Conservation (phyloP, 2,888 invertebrate genomes). For the Cylindroiulus punctatus region DNA sequence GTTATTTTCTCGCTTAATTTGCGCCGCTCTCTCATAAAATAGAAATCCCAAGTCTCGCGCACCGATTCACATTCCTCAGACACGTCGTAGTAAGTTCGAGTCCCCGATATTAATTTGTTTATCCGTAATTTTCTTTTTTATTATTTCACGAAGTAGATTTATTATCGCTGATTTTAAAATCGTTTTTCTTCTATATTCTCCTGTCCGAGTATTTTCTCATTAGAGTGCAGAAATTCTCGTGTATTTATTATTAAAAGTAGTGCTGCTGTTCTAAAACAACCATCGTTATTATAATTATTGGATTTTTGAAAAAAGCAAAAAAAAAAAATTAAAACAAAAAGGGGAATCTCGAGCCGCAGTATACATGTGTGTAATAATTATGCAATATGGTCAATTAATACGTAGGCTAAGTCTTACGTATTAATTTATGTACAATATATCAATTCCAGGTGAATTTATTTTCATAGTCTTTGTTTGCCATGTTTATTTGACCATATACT, state of each 20-base stretch:
- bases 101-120: neutral
- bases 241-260: constrained; percentile 23
- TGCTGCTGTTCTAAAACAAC: neutral
- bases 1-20: too few species aligned
- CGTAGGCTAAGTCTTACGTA: neutral
- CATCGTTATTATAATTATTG: neutral
- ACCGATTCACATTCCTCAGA: neutral
- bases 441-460: constrained; percentile 32
- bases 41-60: too few species aligned
- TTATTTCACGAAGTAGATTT: neutral
- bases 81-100: neutral
- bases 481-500: neutral
- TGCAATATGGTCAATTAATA: neutral
- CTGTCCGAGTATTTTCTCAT: constrained; percentile 25
- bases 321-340: neutral
- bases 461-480: constrained; percentile 20
- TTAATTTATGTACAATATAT: neutral
- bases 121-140: neutral
- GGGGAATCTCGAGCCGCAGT: constrained; percentile 1
- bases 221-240: constrained; percentile 32
- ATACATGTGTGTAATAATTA: constrained; percentile 6
- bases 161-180: neutral
- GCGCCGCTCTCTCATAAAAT: too few species aligned
- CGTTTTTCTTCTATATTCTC: neutral
- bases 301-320: neutral